Evolutionary conservation across 2,797 vertebrate species (phyloP).

Genomic region (Trachurus trachurus): DNA sequence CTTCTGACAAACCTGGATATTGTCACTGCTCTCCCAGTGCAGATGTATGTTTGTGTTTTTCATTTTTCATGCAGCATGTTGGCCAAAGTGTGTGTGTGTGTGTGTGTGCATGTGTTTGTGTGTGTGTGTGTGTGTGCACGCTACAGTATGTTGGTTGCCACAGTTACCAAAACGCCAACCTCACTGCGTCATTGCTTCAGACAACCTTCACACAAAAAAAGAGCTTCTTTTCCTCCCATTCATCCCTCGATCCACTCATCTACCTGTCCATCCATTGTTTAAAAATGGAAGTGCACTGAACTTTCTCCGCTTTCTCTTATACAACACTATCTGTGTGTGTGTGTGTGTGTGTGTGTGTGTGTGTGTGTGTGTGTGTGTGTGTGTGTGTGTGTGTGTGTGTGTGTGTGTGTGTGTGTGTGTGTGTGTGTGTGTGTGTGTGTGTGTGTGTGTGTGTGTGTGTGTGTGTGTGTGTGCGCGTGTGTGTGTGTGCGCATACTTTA

Average conservation of each 20-base stretch:
- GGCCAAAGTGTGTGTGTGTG: conserved; percentile 32
- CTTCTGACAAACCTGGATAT: conserved; percentile 46
- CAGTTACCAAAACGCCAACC: conserved; percentile 85
- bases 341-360: conserved; percentile 13
- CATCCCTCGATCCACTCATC: conserved; percentile 60
- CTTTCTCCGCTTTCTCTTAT: conserved; percentile 43
- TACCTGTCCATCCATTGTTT: conserved; percentile 59
- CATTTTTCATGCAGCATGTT: conserved; percentile 38
- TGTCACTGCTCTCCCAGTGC: conserved; percentile 59
- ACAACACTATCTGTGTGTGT: conserved; percentile 29
- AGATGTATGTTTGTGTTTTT: conserved; percentile 66
- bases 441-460: conserved; percentile 34
- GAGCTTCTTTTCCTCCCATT: conserved; percentile 55
- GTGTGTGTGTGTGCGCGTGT: conserved; percentile 17
- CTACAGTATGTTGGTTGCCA: conserved; percentile 80
- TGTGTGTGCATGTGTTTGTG: conserved; percentile 40
- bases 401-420: conserved; percentile 32
- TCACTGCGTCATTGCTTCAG: conserved; percentile 82
- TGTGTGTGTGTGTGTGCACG: conserved; percentile 23
- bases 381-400: conserved; percentile 32
- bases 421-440: conserved; percentile 31
- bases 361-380: conserved; percentile 34
- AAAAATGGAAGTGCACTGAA: conserved; percentile 45
- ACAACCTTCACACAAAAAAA: conserved; percentile 76
- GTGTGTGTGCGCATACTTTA: conserved; percentile 11